Percentiles rank a stretch among this genome's conserved stretches.
phyloP scores from a whole-genome alignment of 2,113 vertebrate species.

The Protobothrops flavoviridis region DNA sequence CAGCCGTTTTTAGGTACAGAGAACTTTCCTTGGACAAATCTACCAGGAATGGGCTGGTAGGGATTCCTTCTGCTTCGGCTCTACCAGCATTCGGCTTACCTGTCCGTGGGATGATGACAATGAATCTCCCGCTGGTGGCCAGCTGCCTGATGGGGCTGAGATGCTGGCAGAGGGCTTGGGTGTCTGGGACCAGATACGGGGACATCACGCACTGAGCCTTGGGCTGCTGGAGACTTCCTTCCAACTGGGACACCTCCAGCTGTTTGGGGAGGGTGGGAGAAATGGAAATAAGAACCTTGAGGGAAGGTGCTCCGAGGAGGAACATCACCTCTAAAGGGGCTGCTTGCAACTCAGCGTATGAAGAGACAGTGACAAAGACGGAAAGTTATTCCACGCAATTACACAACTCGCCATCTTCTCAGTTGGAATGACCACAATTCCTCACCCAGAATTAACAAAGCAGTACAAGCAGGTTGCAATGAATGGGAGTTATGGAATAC shows the following conservation, averaged over 20 bases:
- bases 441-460: neutral
- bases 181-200: slow-evolving; percentile 93
- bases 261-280: slow-evolving; percentile 52
- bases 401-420: neutral
- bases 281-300: neutral
- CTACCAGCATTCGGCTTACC: slow-evolving; percentile 63
- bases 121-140: slow-evolving; percentile 90
- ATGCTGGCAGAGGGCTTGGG: slow-evolving; percentile 91
- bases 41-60: accelerated
- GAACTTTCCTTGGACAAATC: neutral
- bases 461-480: no score
- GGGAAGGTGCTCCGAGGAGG: neutral
- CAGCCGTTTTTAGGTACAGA: no score
- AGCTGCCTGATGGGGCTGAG: slow-evolving; percentile 85
- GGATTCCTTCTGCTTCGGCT: neutral
- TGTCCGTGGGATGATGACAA: slow-evolving; percentile 95
- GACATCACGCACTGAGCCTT: slow-evolving; percentile 96
- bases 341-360: no score
- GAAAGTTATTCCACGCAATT: neutral
- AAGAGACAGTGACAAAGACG: neutral
- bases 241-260: slow-evolving; percentile 96
- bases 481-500: no score
- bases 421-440: neutral
- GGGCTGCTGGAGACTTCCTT: slow-evolving; percentile 95
- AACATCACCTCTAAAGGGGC: no score